Percentiles rank a stretch among this genome's conserved stretches.
Evolutionary conservation across 2,888 invertebrate genomes (phyloP).

Genomic region (Phengaris alcon): DNA sequence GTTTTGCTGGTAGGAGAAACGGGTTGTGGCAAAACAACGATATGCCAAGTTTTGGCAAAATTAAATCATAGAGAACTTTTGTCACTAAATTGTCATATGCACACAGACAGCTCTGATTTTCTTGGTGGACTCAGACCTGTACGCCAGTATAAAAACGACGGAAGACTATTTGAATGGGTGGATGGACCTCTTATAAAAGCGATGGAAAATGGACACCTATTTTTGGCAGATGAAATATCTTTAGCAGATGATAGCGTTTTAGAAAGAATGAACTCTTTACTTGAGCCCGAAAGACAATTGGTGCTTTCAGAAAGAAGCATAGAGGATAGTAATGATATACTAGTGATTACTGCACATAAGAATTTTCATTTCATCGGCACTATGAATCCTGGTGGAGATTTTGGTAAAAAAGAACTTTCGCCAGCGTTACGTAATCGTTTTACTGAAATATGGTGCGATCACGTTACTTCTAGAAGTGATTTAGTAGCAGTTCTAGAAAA

Average conservation of each 20-base stretch:
- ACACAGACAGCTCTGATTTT: conserved; percentile 98
- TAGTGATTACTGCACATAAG: conserved; percentile 82
- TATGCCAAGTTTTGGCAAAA: conserved; percentile 92
- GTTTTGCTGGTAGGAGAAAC: conserved; percentile 98
- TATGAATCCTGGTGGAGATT: conserved; percentile 99
- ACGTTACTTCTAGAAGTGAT: conserved; percentile 85
- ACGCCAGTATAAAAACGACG: conserved; percentile 80
- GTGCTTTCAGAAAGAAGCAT: conserved; percentile 94
- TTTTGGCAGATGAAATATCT: conserved; percentile 99
- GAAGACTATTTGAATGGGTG: conserved; percentile 95
- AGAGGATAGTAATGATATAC: conserved; percentile 78
- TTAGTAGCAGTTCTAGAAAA: conserved; percentile 88
- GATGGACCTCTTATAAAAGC: conserved; percentile 96
- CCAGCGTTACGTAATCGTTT: conserved; percentile 98
- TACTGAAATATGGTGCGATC: conserved; percentile 98
- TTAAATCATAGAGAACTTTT: conserved; percentile 83
- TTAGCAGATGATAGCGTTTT: conserved; percentile 98
- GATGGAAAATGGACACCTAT: conserved; percentile 92
- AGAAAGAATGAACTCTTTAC: conserved; percentile 96
- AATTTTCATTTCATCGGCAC: conserved; percentile 96
- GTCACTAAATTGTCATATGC: conserved; percentile 98
- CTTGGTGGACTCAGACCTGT: conserved; percentile 96
- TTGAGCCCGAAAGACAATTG: conserved; percentile 95
- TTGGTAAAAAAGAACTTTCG: conserved; percentile 99
- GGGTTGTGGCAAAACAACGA: conserved; percentile 98